These are phyloP conservation scores for Andrena chrysosceles DNA, from an alignment of 2,888 invertebrate species.

Conservation along the genomic window DNA sequence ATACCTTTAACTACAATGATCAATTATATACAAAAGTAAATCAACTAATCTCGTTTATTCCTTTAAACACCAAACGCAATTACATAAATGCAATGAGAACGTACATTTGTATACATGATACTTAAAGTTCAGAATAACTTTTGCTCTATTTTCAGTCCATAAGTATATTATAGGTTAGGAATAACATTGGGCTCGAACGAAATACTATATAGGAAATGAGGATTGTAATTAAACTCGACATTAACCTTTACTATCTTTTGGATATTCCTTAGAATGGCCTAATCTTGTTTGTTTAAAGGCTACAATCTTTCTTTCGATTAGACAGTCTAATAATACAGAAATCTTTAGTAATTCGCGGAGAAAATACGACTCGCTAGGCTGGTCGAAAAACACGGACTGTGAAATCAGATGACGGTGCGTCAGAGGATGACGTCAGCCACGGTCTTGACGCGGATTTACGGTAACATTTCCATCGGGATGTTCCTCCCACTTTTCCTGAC, in stretches of 20 bases:
- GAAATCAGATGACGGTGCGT: slow-evolving; percentile 62
- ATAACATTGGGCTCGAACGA: neutral
- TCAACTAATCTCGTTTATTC: neutral
- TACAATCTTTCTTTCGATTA: neutral
- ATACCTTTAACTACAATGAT: neutral
- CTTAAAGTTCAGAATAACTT: neutral
- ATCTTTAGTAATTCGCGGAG: neutral
- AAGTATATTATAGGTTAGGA: neutral
- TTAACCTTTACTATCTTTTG: neutral
- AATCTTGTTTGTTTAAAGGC: neutral
- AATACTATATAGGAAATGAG: neutral
- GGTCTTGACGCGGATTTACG: slow-evolving; percentile 63
- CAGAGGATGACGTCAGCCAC: slow-evolving; percentile 74
- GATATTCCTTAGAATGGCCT: neutral
- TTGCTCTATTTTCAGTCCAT: neutral
- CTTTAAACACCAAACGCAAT: neutral
- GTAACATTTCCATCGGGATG: slow-evolving; percentile 52
- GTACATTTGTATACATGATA: no score
- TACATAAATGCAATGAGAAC: neutral
- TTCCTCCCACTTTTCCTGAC: slow-evolving; percentile 8
- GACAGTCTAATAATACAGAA: neutral
- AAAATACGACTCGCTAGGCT: slow-evolving; percentile 6
- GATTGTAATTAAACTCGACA: neutral
- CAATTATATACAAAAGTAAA: no score
- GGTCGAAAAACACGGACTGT: slow-evolving; percentile 27